Conservation (phyloP, 2,797 vertebrate species). For the Lepilemur septentrionalis region DNA sequence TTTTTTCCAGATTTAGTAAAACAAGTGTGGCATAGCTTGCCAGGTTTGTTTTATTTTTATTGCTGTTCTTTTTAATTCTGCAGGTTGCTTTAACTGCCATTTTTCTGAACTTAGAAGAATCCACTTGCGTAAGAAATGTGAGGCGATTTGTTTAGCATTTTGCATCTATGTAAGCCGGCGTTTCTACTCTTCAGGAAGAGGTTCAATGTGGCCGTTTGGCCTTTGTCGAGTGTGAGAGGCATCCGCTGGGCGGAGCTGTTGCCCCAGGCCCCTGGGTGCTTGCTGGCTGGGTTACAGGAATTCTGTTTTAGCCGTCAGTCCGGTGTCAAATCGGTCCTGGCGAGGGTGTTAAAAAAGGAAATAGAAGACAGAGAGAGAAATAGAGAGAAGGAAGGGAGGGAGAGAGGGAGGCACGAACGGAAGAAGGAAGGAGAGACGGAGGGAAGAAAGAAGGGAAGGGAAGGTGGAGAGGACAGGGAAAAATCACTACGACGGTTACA, state of each 20-base stretch:
- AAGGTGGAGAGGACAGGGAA: fast-evolving
- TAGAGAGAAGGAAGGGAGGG: fast-evolving
- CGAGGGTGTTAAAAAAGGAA: too few species aligned
- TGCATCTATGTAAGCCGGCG: fast-evolving
- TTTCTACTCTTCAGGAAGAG: background rate
- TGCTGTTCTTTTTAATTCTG: background rate
- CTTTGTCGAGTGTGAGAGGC: fast-evolving
- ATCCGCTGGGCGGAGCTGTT: fast-evolving
- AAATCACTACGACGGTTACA: fast-evolving
- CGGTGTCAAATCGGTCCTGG: background rate
- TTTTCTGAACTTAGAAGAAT: too few species aligned
- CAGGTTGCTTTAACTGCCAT: background rate
- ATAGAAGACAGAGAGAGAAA: background rate
- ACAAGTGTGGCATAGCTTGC: fast-evolving
- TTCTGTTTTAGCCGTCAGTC: fast-evolving
- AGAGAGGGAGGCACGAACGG: fast-evolving
- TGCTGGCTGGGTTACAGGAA: fast-evolving
- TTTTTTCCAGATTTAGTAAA: background rate
- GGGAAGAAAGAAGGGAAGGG: fast-evolving
- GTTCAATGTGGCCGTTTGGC: background rate
- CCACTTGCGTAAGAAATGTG: background rate
- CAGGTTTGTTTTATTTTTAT: fast-evolving
- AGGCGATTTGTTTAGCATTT: background rate
- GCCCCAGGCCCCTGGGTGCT: fast-evolving
- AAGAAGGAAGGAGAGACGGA: fast-evolving